Base-by-base conservation (phyloP, 2,113 vertebrate genomes). In the Narcine bancroftii region DNA sequence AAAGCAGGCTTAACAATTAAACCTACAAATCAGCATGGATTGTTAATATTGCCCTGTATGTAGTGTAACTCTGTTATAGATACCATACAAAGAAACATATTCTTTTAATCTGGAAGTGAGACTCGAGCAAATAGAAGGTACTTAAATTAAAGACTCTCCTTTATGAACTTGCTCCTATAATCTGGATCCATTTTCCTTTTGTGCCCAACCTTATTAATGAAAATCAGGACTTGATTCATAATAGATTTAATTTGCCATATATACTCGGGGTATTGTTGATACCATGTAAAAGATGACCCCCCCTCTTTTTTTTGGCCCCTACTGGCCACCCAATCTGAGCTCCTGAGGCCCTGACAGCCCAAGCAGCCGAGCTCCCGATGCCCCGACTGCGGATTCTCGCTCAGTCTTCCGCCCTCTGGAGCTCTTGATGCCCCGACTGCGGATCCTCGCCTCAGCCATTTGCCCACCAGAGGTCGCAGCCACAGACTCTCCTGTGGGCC, bases 21-120 rank as follows among this genome's bases (percentile, higher is more conserved):
- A 42, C 33, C 13, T 65, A 65, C 42, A 89, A 65, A 42, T 89
- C 85, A 65, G 56, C 24, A 66, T 89, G 36, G 85, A 89, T 65
- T 65, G 36, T 17, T 66, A 19, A 89, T 65, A 89, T 24, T 89
- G 85, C 21, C 21, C 36, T 65, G 36, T 89, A 65, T 65, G 56
- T 42, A 66, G 85, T 36, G 50, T 89, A 60, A 89, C 36, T 42
- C 60, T 42, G 36, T 65, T 89, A 36, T 65, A 24, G 65, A 89
- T 65, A 89, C 36, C n/a, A 66, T 39, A 36, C 56, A 89, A 65
- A 65, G 9, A 42, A 56, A 65, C 85, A 89, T 89, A 65, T 89
- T 65, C 85, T 63, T 89, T 89, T 66, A 42, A 89, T 89, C 56
- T 89, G 60, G n/a, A 65, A 24, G n/a, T 33, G 60, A 1, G 63